phyloP scores from a whole-genome alignment of 2,113 vertebrate species.

The Phrynosoma platyrhinos region DNA sequence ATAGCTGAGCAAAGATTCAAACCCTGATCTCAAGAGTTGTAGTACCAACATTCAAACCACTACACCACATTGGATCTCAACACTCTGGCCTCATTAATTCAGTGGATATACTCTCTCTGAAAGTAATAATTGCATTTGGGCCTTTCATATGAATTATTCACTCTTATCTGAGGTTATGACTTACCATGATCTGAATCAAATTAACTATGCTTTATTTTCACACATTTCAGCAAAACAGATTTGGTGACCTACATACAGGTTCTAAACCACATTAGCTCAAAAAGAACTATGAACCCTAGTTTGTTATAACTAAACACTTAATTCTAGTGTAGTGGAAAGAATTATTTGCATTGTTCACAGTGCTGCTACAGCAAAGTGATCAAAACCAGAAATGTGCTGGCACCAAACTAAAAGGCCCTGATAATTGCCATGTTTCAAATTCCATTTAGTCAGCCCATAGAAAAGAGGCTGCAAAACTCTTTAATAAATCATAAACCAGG shows the following conservation, averaged over 20 bases:
- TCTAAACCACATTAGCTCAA: background rate
- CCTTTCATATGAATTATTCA: background rate
- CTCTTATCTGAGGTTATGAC: background rate
- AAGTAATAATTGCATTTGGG: no score
- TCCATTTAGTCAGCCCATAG: constrained; percentile 41
- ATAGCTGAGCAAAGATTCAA: no score
- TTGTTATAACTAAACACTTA: background rate
- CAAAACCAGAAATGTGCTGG: background rate
- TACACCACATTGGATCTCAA: no score
- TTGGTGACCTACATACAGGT: background rate
- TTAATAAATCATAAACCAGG: constrained; percentile 72
- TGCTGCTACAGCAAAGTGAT: constrained; percentile 23
- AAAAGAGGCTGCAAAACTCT: constrained; percentile 59
- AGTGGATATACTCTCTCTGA: no score
- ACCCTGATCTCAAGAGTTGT: no score
- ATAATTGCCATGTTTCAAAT: constrained; percentile 54
- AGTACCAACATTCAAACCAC: no score
- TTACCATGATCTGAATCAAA: background rate
- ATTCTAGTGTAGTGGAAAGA: background rate
- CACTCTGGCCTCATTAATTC: no score
- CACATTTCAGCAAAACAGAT: background rate
- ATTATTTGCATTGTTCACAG: background rate
- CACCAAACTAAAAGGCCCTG: constrained; percentile 42
- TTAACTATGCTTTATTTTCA: background rate
- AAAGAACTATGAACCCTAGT: background rate